Evolutionary conservation across 2,113 vertebrate genomes (phyloP).

Genomic region (Lonchura striata): DNA sequence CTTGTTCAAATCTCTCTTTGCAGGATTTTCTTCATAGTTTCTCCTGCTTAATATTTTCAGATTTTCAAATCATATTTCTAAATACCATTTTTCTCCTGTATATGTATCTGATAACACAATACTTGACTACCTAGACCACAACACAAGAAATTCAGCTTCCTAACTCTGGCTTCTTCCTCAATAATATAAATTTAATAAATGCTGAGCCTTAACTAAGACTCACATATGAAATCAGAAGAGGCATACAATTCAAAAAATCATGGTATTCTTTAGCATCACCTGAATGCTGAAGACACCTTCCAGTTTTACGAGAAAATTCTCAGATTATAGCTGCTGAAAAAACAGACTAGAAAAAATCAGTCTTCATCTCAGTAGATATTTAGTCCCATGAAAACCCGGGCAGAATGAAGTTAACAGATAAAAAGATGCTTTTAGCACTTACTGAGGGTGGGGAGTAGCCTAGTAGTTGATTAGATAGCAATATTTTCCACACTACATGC

Average conservation of each 20-base stretch:
- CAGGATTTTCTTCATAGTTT: background rate
- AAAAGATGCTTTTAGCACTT: background rate
- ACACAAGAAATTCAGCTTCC: background rate
- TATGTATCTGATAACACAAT: background rate
- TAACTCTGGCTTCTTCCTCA: background rate
- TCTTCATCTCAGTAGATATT: background rate
- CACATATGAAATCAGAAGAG: background rate
- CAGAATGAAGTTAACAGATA: background rate
- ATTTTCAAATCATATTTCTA: background rate
- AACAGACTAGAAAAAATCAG: background rate
- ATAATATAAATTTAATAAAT: background rate
- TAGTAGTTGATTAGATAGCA: background rate
- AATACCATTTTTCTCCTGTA: background rate
- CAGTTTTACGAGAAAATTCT: background rate
- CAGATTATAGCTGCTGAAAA: background rate
- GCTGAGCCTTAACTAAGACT: background rate
- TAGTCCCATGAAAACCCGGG: background rate
- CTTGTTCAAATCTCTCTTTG: background rate
- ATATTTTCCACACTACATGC: background rate
- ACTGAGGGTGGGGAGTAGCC: background rate
- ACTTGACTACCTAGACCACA: background rate
- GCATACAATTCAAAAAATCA: background rate
- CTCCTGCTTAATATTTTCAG: background rate
- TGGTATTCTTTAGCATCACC: background rate
- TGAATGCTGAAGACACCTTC: background rate